phyloP scores from a whole-genome alignment of 1,140 invertebrate genomes.

The Paraescarpia echinospica region DNA sequence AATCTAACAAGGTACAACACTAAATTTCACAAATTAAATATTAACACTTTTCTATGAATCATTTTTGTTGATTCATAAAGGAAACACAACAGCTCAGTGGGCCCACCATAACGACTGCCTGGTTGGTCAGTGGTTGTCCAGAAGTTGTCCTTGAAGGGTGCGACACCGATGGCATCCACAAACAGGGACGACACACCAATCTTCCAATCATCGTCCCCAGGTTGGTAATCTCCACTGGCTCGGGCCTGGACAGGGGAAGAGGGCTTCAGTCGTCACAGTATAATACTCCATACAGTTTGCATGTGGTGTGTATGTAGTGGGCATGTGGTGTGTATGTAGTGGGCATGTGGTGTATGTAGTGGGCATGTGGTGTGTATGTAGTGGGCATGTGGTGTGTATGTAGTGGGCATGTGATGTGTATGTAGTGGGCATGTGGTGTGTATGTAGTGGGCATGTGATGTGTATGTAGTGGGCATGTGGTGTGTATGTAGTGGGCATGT shows the following conservation, averaged over 20 bases:
- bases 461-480: no score
- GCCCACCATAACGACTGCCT: slow-evolving; percentile 37
- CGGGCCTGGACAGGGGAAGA: slow-evolving; percentile 35
- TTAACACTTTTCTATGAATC: background rate
- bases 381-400: no score
- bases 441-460: no score
- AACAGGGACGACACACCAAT: slow-evolving; percentile 51
- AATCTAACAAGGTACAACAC: background rate
- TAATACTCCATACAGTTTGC: no score
- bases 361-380: no score
- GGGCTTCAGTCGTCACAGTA: no score
- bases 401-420: no score
- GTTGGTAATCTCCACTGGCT: slow-evolving; percentile 42
- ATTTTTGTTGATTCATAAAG: background rate
- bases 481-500: no score
- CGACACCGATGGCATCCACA: slow-evolving; percentile 44
- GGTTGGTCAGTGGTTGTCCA: slow-evolving; percentile 47
- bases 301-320: no score
- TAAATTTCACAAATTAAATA: background rate
- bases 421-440: no score
- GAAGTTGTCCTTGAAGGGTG: slow-evolving; percentile 53
- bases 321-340: no score
- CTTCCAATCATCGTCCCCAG: slow-evolving; percentile 43
- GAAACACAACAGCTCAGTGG: background rate
- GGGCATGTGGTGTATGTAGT: no score